Evolutionary conservation across 1,140 invertebrate genomes (phyloP).

Genomic region (Papilio polytes): DNA sequence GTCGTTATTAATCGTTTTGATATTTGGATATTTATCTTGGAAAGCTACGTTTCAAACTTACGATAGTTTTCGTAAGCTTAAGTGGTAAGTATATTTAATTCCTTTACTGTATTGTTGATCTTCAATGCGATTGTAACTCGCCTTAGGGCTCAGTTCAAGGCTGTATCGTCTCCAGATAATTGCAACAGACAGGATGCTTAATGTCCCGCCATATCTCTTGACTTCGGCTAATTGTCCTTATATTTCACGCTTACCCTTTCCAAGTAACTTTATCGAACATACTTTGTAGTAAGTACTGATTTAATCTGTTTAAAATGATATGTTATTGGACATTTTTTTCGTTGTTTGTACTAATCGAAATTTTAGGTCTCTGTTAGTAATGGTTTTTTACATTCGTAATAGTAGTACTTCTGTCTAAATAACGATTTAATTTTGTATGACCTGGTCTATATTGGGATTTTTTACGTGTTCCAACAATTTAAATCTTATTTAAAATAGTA

Average conservation of each 20-base stretch:
- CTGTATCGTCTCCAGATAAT: conserved; percentile 21
- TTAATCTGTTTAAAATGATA: neutral
- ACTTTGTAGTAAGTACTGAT: conserved; percentile 3
- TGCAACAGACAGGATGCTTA: conserved; percentile 14
- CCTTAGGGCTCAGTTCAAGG: conserved; percentile 9
- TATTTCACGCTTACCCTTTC: conserved; percentile 21
- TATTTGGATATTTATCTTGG: too few relatives aligned
- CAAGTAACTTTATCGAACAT: neutral
- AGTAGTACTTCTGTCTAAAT: too few relatives aligned
- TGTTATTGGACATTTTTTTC: neutral
- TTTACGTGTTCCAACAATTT: too few relatives aligned
- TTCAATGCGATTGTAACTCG: neutral
- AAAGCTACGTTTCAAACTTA: too few relatives aligned
- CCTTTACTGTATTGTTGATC: neutral
- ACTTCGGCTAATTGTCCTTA: conserved; percentile 7
- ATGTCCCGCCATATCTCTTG: conserved; percentile 19
- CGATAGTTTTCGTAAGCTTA: too few relatives aligned
- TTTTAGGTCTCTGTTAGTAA: neutral
- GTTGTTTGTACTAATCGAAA: neutral
- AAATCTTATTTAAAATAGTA: too few relatives aligned
- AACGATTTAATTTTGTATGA: too few relatives aligned
- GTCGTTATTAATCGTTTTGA: too few relatives aligned
- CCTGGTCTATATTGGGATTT: too few relatives aligned
- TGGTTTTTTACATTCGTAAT: neutral
- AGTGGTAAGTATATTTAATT: neutral